A percentile compares a stretch with the other conserved stretches of the same genome.
These are phyloP conservation scores for Bufo gargarizans DNA, from an alignment of 2,113 vertebrate genomes.

Conservation along the genomic window DNA sequence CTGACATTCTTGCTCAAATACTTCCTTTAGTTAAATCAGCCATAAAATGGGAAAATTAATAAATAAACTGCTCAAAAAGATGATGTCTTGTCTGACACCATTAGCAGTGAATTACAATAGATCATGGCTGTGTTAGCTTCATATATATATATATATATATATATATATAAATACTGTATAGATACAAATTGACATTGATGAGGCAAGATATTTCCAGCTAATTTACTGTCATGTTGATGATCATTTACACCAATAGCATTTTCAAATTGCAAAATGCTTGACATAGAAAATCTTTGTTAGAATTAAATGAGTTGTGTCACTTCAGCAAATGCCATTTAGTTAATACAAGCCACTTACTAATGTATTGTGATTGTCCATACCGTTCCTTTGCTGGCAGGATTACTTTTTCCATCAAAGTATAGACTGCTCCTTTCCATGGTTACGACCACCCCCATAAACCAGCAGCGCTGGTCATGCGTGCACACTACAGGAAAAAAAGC, in stretches of 20 bases:
- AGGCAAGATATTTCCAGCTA: background rate
- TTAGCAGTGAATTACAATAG: background rate
- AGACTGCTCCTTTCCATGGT: too few species aligned
- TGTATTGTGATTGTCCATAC: too few species aligned
- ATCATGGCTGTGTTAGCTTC: background rate
- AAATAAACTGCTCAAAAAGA: background rate
- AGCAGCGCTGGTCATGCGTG: too few species aligned
- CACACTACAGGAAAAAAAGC: too few species aligned
- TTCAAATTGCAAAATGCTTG: background rate
- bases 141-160: too few species aligned
- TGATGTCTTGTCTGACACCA: background rate
- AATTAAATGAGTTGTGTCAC: too few species aligned
- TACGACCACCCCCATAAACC: too few species aligned
- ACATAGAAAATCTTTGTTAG: background rate
- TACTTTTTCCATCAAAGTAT: too few species aligned
- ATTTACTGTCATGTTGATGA: background rate
- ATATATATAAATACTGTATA: background rate
- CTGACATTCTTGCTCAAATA: constrained; percentile 5
- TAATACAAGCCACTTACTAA: too few species aligned
- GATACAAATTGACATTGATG: background rate
- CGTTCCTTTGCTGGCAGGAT: too few species aligned
- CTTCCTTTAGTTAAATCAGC: background rate
- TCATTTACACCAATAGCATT: background rate
- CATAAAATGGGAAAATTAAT: background rate
- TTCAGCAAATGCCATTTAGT: too few species aligned